phyloP scores from a whole-genome alignment of 2,113 vertebrate species.

The Bungarus multicinctus region DNA sequence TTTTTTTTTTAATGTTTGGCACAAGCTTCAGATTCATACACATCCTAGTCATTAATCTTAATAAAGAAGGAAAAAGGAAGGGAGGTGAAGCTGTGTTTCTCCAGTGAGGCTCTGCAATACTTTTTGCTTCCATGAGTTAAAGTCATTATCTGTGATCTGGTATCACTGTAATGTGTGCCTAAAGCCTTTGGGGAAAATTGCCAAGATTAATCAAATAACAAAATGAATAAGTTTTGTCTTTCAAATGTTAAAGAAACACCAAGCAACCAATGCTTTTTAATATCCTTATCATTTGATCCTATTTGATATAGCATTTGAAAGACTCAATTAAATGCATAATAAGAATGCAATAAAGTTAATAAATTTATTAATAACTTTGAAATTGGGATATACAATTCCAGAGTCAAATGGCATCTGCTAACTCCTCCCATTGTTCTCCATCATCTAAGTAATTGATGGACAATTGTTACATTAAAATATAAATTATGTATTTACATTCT shows the following conservation, averaged over 20 bases:
- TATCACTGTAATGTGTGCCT: not conserved
- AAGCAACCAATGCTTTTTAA: not conserved
- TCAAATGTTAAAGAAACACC: constrained; percentile 11
- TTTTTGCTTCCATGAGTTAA: not conserved
- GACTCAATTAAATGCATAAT: not conserved
- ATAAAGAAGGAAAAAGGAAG: not conserved
- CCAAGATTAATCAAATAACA: not conserved
- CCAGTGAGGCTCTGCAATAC: constrained; percentile 9
- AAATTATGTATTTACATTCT: not conserved
- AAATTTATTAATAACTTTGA: not conserved
- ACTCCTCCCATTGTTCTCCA: not conserved
- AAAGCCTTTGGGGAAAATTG: constrained; percentile 1
- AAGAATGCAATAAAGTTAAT: not conserved
- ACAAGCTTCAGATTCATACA: not conserved
- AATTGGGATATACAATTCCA: not conserved
- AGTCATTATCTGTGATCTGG: not conserved
- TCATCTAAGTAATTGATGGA: not conserved
- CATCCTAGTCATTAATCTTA: not conserved
- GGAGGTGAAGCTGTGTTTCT: not conserved
- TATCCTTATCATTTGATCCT: not conserved
- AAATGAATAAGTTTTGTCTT: not conserved
- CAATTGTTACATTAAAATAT: not conserved
- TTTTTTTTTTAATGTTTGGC: too few species aligned
- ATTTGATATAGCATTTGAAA: not conserved
- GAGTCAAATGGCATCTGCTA: not conserved